Evolutionary conservation across 2,888 invertebrate genomes (phyloP).

Genomic region (Meta bourneti): DNA sequence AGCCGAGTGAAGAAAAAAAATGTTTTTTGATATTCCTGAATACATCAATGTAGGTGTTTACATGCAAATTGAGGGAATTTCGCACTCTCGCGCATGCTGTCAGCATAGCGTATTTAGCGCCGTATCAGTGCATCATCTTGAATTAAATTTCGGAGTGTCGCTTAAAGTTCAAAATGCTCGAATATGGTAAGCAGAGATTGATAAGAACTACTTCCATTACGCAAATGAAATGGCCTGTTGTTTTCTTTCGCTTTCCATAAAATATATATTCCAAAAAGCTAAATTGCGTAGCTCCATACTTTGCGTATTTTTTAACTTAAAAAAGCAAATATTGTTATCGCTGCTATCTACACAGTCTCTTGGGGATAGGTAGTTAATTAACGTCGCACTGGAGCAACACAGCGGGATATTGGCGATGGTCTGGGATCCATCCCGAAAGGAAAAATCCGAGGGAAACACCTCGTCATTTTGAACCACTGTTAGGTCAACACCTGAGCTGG

Average conservation of each 20-base stretch:
- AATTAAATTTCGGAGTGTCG: constrained; percentile 21
- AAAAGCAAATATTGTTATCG: no score
- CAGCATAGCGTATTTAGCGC: neutral
- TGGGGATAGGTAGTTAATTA: no score
- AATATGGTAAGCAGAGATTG: neutral
- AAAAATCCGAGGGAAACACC: no score
- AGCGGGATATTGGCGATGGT: no score
- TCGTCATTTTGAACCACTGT: no score
- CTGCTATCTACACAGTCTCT: no score
- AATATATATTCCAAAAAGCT: neutral
- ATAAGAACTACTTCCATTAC: neutral
- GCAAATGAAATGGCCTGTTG: constrained; percentile 2
- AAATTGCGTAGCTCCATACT: no score
- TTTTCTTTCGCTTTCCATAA: neutral
- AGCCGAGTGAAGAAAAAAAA: neutral
- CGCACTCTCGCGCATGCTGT: constrained; percentile 1
- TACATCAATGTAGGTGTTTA: constrained; percentile 43
- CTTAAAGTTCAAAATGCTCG: constrained; percentile 2
- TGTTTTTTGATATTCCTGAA: constrained; percentile 23
- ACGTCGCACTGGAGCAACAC: no score
- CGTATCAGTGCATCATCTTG: constrained; percentile 3
- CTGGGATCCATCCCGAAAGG: no score
- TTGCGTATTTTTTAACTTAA: no score
- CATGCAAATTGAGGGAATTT: constrained; percentile 47
- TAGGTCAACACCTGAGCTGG: no score